Percentiles rank a stretch among this genome's conserved stretches.
Evolutionary conservation across 2,797 vertebrate genomes (phyloP).

Genomic region (Microtus agrestis): DNA sequence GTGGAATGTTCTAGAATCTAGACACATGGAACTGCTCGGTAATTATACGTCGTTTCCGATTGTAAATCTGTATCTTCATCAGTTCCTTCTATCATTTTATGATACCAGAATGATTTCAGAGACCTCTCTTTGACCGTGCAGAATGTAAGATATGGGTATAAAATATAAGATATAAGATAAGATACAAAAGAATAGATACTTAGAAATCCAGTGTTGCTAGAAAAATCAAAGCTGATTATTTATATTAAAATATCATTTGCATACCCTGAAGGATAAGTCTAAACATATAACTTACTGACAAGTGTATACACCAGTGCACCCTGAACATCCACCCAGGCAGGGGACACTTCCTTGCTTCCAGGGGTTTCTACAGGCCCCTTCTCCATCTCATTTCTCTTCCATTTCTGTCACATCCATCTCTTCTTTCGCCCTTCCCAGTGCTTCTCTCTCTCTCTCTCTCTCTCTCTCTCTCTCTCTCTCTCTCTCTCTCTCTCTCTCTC

Average conservation of each 20-base stretch:
- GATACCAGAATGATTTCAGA: not conserved
- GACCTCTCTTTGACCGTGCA: not conserved
- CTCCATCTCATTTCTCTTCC: not conserved
- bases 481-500: not conserved
- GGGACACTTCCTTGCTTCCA: not conserved
- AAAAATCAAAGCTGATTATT: constrained; percentile 29
- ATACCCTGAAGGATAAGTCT: not conserved
- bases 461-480: no score
- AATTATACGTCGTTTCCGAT: not conserved
- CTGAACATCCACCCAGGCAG: not conserved
- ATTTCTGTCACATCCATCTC: not conserved
- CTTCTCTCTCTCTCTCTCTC: not conserved
- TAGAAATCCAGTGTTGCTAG: not conserved
- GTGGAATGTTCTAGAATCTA: not conserved
- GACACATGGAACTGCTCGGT: not conserved
- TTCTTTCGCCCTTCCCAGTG: not conserved
- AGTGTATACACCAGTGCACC: not conserved
- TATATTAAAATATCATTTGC: not conserved
- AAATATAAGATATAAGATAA: constrained; percentile 4
- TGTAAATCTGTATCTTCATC: not conserved
- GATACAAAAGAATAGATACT: constrained; percentile 25
- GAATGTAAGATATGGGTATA: not conserved
- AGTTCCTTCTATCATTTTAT: not conserved
- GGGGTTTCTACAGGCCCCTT: not conserved
- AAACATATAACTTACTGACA: constrained; percentile 33